Base-by-base conservation (phyloP, 1,140 invertebrate species). In the Drosophila albomicans region DNA sequence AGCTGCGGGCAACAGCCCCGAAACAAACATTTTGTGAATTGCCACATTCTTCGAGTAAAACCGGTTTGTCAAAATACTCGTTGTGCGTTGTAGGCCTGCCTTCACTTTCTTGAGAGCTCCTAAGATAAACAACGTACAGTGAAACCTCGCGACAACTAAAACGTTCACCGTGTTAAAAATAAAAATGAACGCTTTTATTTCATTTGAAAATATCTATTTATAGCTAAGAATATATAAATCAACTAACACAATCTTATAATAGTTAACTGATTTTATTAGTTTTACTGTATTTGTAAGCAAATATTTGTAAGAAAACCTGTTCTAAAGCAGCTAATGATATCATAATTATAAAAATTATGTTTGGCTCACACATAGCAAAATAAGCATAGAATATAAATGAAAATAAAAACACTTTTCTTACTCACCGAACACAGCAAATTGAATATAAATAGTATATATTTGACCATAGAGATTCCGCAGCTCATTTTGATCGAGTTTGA, bases 361-460 rank as follows among this genome's bases (percentile, higher is more conserved):
- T 61, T 45, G 48, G 2, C 7, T 16, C 30, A 35, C n/a, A 38
- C 2, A 32, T 32, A 32, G 32, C 32, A 57, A 48, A 64, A 43
- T 41, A 1, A 49, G 11, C 32, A 25, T 52, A n/a, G 13, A 38
- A 41, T 35, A 57, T 48, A 2, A 15, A 1, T 54, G 11, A 11
- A 16, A 45, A 38, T 10, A 10, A 54, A 46, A 45, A 15, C 15
- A n/a, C 11, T 20, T 0, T 16, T 43, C 48, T 16, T 57, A 96
- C 96, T 97, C 92, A 97, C 96, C 93, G 96, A 96, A 92, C 97
- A 97, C 58, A 97, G 92, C 81, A 97, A 94, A 93, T 97, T 97
- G 94, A 97, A 97, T 87, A 96, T 94, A 92, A 97, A 97, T 69
- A 97, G 94, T 77, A 97, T 94, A 93, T 96, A 97, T 95, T 97